Conservation (phyloP, 2,888 invertebrate species). For the Melanostoma mellinum region DNA sequence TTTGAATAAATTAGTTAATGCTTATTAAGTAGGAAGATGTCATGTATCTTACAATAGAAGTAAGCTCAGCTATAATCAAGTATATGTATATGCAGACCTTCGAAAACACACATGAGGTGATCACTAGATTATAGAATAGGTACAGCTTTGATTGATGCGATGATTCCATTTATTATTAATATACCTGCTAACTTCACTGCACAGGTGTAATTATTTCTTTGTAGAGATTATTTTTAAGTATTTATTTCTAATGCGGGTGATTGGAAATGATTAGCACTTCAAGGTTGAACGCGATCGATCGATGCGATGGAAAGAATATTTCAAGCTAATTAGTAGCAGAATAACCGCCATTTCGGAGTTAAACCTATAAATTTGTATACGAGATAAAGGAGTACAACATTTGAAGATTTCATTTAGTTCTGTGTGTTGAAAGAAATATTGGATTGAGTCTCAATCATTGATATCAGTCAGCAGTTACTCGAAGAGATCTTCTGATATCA, state of each 20-base stretch:
- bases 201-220: slow-evolving; percentile 9
- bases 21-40: background rate
- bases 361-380: too few species aligned
- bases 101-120: slow-evolving; percentile 9
- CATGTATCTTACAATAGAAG: background rate
- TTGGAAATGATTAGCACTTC: slow-evolving; percentile 50
- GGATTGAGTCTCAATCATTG: too few species aligned
- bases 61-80: background rate
- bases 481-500: too few species aligned
- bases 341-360: too few species aligned
- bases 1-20: slow-evolving; percentile 14
- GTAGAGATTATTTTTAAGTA: slow-evolving; percentile 9
- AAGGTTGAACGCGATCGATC: background rate
- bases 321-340: too few species aligned
- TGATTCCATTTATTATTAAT: slow-evolving; percentile 35
- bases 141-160: slow-evolving; percentile 30
- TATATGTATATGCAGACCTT: slow-evolving; percentile 8
- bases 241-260: slow-evolving; percentile 22
- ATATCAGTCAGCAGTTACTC: too few species aligned
- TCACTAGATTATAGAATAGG: slow-evolving; percentile 12
- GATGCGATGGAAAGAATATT: too few species aligned
- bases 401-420: too few species aligned
- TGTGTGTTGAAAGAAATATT: too few species aligned
- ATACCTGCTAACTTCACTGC: background rate
- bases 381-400: too few species aligned